Conservation (phyloP, 1,140 invertebrate genomes). For the Hesperophylax magnus region DNA sequence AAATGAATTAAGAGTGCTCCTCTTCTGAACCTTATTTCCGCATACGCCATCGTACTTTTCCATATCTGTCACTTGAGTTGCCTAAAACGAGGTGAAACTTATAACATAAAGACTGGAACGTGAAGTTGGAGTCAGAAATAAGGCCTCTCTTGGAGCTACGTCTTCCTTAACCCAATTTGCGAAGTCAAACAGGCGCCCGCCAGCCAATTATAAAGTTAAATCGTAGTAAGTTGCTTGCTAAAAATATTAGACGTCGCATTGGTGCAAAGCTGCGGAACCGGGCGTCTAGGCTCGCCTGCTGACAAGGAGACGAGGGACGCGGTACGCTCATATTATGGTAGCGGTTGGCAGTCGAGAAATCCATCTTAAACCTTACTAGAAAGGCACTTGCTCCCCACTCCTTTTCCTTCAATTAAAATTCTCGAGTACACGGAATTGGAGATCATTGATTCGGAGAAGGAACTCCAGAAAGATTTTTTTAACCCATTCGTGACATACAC, state of each 20-base stretch:
- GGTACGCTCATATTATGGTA: neutral
- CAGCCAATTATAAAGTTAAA: slow-evolving; percentile 58
- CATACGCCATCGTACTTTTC: neutral
- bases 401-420: no score
- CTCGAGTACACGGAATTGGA: no score
- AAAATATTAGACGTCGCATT: slow-evolving; percentile 50
- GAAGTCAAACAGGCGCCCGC: slow-evolving; percentile 52
- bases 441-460: no score
- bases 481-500: no score
- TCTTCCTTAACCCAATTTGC: slow-evolving; percentile 55
- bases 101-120: neutral
- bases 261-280: neutral
- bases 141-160: slow-evolving; percentile 23
- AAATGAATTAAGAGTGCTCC: no score
- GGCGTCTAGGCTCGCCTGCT: neutral
- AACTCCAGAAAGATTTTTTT: no score
- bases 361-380: no score
- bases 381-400: no score
- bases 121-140: slow-evolving; percentile 20
- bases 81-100: slow-evolving; percentile 19
- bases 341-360: no score
- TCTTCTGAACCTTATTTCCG: no score
- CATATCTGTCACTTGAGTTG: neutral
- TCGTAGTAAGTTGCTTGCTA: slow-evolving; percentile 55
- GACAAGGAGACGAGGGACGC: neutral